Conservation (phyloP, 2,113 vertebrate species). For the Chloropsis hardwickii region DNA sequence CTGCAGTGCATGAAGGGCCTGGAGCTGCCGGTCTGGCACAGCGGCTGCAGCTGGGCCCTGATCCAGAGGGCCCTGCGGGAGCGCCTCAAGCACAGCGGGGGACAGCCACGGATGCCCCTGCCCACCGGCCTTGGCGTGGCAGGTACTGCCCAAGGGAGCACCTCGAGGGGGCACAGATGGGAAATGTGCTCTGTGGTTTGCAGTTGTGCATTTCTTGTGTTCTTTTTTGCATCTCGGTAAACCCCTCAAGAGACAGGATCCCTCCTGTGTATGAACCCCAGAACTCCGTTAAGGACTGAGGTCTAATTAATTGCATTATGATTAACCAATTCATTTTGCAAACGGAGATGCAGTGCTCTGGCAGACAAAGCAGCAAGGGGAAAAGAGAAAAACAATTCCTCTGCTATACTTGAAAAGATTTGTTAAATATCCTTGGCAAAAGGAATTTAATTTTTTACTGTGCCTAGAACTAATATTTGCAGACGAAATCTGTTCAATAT, state of each 20-base stretch:
- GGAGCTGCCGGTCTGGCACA: conserved; percentile 81
- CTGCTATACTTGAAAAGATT: not conserved
- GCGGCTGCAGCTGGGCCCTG: conserved; percentile 70
- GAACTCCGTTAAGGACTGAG: not conserved
- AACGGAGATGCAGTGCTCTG: not conserved
- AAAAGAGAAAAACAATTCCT: not conserved
- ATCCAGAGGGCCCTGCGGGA: conserved; percentile 75
- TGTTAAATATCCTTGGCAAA: not conserved
- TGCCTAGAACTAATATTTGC: not conserved
- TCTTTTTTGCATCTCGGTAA: not conserved
- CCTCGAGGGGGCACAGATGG: rapidly evolving
- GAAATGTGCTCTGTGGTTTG: not conserved
- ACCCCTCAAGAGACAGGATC: rapidly evolving
- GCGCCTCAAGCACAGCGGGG: conserved; percentile 78
- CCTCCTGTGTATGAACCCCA: not conserved
- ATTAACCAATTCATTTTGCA: not conserved
- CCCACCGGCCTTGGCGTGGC: conserved; percentile 75
- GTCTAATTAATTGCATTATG: not conserved
- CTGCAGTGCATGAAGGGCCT: conserved; percentile 78
- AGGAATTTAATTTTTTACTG: not conserved
- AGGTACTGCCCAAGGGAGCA: conserved; percentile 12
- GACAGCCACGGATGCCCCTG: conserved; percentile 76
- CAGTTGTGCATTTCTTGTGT: rapidly evolving
- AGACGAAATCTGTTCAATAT: not conserved
- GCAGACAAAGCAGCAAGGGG: not conserved